Conservation (phyloP, 2,888 invertebrate genomes). For the Antitype chi region DNA sequence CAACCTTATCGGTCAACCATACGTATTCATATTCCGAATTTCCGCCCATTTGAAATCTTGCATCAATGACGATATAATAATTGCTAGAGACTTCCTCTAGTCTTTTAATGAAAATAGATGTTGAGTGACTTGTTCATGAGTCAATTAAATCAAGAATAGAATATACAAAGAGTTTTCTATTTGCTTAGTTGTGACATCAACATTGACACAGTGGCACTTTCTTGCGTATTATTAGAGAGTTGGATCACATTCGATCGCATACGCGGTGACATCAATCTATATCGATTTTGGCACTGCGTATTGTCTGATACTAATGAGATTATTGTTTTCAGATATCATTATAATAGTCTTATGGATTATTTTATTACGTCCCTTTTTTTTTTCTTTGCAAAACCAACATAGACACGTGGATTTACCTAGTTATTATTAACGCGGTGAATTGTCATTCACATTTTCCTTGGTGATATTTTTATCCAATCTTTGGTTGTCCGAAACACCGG, state of each 20-base stretch:
- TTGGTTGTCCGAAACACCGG: not conserved
- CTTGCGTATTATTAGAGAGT: slow-evolving; percentile 75
- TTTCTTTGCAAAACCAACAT: not conserved
- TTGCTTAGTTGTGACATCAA: slow-evolving; percentile 75
- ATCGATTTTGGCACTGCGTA: slow-evolving; percentile 76
- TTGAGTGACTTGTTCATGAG: slow-evolving; percentile 62
- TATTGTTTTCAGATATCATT: slow-evolving; percentile 47
- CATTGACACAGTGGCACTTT: slow-evolving; percentile 85
- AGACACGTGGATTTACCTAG: not conserved
- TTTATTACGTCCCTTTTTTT: not conserved
- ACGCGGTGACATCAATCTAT: slow-evolving; percentile 74
- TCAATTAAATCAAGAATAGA: slow-evolving; percentile 72
- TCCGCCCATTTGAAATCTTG: not conserved
- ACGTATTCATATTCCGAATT: not conserved
- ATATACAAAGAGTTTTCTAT: slow-evolving; percentile 66
- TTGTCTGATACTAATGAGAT: slow-evolving; percentile 67
- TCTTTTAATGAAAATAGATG: slow-evolving; percentile 53
- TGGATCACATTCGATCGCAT: slow-evolving; percentile 70
- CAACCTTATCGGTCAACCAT: slow-evolving; percentile 35
- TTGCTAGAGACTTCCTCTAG: slow-evolving; percentile 14
- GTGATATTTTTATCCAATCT: not conserved
- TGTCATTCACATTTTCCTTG: not conserved
- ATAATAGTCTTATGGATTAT: slow-evolving; percentile 29
- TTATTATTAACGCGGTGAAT: not conserved
- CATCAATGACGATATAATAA: slow-evolving; percentile 9